Base-by-base conservation (phyloP, 1,140 invertebrate species). In the Leptoteleia sp. region DNA sequence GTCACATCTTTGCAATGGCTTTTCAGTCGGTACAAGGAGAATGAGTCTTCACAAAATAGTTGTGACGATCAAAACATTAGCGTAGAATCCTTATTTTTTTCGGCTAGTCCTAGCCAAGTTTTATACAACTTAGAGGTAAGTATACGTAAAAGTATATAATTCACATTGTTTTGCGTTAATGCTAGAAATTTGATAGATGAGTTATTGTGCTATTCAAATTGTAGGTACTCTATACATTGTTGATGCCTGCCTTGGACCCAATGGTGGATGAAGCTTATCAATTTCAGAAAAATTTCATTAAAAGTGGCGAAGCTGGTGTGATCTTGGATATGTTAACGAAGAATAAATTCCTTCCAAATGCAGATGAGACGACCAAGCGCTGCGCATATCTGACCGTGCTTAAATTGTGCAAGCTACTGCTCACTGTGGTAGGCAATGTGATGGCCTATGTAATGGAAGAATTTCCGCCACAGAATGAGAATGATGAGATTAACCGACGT, bases 161-260 rank as follows among this genome's bases (percentile, higher is more conserved):
- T n/a, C n/a, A n/a, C n/a, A n/a, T n/a, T n/a, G n/a, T n/a, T n/a
- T n/a, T n/a, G n/a, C n/a, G n/a, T n/a, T n/a, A n/a, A n/a, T n/a
- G n/a, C n/a, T n/a, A n/a, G n/a, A n/a, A n/a, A n/a, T n/a, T n/a
- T n/a, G n/a, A n/a, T n/a, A n/a, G n/a, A n/a, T n/a, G n/a, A n/a
- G n/a, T n/a, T n/a, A n/a, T n/a, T n/a, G n/a, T n/a, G n/a, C n/a
- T n/a, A n/a, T n/a, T n/a, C n/a, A n/a, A n/a, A n/a, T n/a, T n/a
- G n/a, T 22, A 55, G 93, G 96, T 98, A 38, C 89, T 97, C 42
- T 98, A 99, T 86, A 94, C 96, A 42, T 91, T 98, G 82, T 89
- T 99, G 29, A 97, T 99, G 93, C 97, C 97, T 9, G 96, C 97
- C 6, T 87, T 94, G 17, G 96, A 97, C 80, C 93, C 95, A 1